phyloP scores from a whole-genome alignment of 2,113 vertebrate genomes.

The Gobiocypris rarus region DNA sequence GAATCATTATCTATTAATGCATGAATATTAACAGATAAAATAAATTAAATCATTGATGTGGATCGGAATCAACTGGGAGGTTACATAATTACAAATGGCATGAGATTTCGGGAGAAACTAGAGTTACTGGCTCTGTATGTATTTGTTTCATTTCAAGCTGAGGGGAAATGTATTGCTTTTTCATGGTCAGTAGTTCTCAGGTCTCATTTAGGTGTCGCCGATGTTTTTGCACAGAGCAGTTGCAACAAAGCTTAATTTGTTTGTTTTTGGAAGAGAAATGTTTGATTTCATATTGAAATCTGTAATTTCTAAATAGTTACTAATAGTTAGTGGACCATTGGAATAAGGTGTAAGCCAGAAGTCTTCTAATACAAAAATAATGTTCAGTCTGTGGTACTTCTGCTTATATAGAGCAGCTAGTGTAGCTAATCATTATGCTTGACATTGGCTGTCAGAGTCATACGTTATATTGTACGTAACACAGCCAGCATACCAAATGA shows the following conservation, averaged over 20 bases:
- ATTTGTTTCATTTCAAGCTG: slow-evolving; percentile 61
- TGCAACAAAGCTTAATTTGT: not conserved
- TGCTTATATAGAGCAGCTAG: slow-evolving; percentile 5
- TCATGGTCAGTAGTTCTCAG: not conserved
- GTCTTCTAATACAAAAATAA: not conserved
- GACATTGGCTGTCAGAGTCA: slow-evolving; percentile 54
- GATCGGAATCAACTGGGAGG: slow-evolving; percentile 73
- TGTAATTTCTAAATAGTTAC: too few species aligned
- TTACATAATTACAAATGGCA: slow-evolving; percentile 52
- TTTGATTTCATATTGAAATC: not conserved
- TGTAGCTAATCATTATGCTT: slow-evolving; percentile 50
- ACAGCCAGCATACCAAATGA: slow-evolving; percentile 62
- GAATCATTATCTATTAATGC: slow-evolving; percentile 70
- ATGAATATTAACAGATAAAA: slow-evolving; percentile 81
- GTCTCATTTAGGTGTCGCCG: not conserved
- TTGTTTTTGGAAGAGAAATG: not conserved
- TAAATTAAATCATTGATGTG: slow-evolving; percentile 78
- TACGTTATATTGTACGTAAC: slow-evolving; percentile 60
- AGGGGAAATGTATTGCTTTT: not conserved
- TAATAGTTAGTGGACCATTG: too few species aligned
- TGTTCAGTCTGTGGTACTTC: slow-evolving; percentile 1
- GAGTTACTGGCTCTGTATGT: slow-evolving; percentile 41
- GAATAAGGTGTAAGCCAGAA: not conserved
- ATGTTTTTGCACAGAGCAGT: not conserved
- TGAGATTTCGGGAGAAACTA: slow-evolving; percentile 56